These are phyloP conservation scores for Gymnosoma rotundatum DNA, from an alignment of 2,888 invertebrate species.

Conservation along the genomic window DNA sequence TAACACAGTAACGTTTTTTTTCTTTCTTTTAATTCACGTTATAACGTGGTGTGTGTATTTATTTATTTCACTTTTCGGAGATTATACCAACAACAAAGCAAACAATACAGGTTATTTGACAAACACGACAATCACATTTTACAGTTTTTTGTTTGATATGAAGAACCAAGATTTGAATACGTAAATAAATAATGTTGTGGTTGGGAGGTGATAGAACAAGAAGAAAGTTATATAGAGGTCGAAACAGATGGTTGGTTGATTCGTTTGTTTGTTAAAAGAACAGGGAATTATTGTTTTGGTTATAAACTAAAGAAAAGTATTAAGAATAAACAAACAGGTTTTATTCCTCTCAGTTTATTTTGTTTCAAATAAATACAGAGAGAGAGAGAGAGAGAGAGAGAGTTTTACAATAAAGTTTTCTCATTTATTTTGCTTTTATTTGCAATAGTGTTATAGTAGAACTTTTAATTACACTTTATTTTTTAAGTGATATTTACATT, in stretches of 20 bases:
- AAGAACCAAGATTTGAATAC: neutral
- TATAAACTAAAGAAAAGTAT: constrained; percentile 8
- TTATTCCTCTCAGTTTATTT: neutral
- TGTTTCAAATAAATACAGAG: no score
- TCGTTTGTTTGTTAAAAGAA: constrained; percentile 30
- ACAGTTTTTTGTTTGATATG: neutral
- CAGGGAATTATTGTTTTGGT: constrained; percentile 38
- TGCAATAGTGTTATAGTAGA: no score
- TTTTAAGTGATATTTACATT: no score
- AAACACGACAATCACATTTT: constrained; percentile 24
- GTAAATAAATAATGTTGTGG: neutral
- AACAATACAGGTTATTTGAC: constrained; percentile 26
- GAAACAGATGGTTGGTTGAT: constrained; percentile 63
- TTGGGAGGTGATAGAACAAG: constrained; percentile 44
- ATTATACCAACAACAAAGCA: constrained; percentile 38
- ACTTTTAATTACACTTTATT: no score
- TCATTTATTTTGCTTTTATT: no score
- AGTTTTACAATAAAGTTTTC: no score
- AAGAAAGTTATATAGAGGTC: constrained; percentile 69
- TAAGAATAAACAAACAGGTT: constrained; percentile 56
- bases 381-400: no score
- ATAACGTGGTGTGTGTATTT: neutral
- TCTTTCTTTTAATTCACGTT: constrained; percentile 49
- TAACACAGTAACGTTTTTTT: neutral
- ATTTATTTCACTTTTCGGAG: constrained; percentile 8